Evolutionary conservation across 2,113 vertebrate species (phyloP).

Genomic region (Dipodomys stephensi): DNA sequence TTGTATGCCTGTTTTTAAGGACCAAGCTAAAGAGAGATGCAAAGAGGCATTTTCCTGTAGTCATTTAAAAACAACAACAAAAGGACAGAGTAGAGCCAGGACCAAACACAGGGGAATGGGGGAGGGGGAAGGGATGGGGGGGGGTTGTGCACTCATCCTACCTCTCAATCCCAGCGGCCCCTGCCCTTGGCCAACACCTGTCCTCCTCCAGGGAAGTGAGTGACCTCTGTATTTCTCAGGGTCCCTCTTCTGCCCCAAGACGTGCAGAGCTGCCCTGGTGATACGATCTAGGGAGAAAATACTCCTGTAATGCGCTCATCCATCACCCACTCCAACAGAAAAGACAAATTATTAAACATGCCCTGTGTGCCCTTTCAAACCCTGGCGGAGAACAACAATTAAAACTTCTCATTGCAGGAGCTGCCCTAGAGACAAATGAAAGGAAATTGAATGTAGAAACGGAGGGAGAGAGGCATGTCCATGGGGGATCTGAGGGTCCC

Average conservation of each 20-base stretch:
- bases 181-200: not conserved
- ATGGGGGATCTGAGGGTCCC: not conserved
- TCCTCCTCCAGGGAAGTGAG: not conserved
- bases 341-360: conserved; percentile 34
- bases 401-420: conserved; percentile 41
- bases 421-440: conserved; percentile 21
- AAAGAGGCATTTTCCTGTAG: not conserved
- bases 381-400: conserved; percentile 24
- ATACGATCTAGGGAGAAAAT: not conserved
- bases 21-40: not conserved
- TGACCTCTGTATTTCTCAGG: not conserved
- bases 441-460: conserved; percentile 43
- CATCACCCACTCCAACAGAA: conserved; percentile 10
- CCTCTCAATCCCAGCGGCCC: not conserved
- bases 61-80: not conserved
- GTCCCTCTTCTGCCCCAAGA: not conserved
- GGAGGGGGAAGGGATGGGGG: no score
- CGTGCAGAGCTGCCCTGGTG: not conserved
- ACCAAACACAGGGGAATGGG: not conserved
- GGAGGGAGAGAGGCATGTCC: not conserved
- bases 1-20: not conserved
- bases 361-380: not conserved
- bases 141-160: fast-evolving
- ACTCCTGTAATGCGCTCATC: not conserved
- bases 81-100: not conserved